A percentile compares a stretch with the other conserved stretches of the same genome.
Conservation (phyloP, 1,140 invertebrate species). For the Heterodera carotae region DNA sequence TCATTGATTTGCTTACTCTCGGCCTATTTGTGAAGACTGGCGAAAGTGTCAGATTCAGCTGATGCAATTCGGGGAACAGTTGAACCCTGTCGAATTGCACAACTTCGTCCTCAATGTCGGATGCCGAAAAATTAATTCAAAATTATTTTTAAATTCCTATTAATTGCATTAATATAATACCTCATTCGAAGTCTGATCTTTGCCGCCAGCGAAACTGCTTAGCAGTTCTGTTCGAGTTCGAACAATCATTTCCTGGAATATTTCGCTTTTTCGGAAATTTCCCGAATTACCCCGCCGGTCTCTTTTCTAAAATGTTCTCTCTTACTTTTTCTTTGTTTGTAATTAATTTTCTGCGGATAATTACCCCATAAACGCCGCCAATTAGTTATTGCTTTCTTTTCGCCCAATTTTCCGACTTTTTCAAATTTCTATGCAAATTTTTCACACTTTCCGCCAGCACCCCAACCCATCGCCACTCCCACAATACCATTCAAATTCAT, state of each 20-base stretch:
- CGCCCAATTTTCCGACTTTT: neutral
- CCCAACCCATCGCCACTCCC: neutral
- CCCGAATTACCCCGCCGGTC: no score
- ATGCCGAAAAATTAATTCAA: neutral
- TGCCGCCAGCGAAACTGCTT: neutral
- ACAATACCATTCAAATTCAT: neutral
- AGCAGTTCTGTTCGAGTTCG: slow-evolving; percentile 36
- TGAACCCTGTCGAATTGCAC: slow-evolving; percentile 26
- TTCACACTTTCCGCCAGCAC: neutral
- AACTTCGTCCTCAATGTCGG: slow-evolving; percentile 20
- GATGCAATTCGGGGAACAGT: slow-evolving; percentile 26
- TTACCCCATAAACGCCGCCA: no score
- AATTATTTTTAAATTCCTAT: neutral
- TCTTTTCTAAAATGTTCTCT: slow-evolving; percentile 2
- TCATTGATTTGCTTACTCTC: slow-evolving; percentile 7
- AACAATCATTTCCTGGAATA: slow-evolving; percentile 45
- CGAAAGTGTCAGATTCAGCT: slow-evolving; percentile 23
- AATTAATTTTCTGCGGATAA: slow-evolving; percentile 1
- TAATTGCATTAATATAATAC: neutral
- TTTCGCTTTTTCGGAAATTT: neutral
- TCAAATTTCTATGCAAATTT: slow-evolving; percentile 7
- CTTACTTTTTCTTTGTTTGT: no score
- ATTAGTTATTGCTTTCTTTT: no score
- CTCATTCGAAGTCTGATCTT: neutral
- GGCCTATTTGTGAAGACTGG: slow-evolving; percentile 5